Evolutionary conservation across 2,797 vertebrate species (phyloP).

Genomic region (Melanotaenia maccullochi): DNA sequence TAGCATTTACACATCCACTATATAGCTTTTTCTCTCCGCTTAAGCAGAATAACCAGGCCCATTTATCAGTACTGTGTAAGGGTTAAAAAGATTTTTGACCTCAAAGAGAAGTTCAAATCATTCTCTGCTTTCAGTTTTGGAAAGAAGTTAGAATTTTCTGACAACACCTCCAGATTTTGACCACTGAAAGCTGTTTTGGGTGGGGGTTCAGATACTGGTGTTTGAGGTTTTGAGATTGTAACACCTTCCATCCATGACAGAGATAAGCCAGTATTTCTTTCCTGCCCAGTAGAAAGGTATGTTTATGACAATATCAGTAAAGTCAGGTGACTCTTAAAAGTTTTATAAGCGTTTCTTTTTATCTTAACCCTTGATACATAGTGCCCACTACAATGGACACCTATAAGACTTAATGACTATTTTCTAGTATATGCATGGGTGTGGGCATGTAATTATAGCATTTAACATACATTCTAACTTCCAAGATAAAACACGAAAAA

Average conservation of each 20-base stretch:
- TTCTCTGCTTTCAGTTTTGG: slow-evolving; percentile 4
- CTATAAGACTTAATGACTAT: too few relatives aligned
- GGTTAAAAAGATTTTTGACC: too few relatives aligned
- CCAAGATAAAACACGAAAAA: too few relatives aligned
- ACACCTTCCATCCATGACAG: neutral
- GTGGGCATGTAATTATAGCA: too few relatives aligned
- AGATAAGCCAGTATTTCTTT: neutral
- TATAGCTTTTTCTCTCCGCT: neutral
- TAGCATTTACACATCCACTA: too few relatives aligned
- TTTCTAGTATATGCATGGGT: too few relatives aligned
- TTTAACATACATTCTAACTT: too few relatives aligned
- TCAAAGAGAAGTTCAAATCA: neutral
- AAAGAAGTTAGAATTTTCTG: neutral
- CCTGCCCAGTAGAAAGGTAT: neutral
- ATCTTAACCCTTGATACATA: too few relatives aligned
- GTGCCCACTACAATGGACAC: too few relatives aligned
- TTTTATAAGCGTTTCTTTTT: neutral
- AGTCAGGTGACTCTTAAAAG: neutral
- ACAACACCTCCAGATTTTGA: neutral
- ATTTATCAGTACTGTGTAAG: neutral
- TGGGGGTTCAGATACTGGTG: neutral
- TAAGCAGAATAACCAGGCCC: neutral
- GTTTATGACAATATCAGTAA: neutral
- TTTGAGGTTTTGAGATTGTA: neutral
- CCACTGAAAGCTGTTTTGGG: neutral